Percentiles rank a stretch among this genome's conserved stretches.
phyloP scores from a whole-genome alignment of 2,113 vertebrate genomes.

The Amphiprion ocellaris region DNA sequence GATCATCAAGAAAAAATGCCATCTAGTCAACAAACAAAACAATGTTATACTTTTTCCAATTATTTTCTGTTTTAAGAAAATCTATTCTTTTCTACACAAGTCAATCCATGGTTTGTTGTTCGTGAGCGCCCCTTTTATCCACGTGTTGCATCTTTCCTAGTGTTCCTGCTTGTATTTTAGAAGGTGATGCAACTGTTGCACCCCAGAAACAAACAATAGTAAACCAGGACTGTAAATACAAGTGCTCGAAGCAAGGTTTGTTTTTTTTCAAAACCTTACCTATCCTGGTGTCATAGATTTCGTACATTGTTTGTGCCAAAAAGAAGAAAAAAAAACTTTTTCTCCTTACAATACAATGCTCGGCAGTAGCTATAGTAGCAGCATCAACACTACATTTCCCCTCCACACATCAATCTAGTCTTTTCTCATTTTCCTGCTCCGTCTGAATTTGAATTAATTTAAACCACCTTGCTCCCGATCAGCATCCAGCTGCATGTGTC shows the following conservation, averaged over 20 bases:
- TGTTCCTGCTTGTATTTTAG: too few relatives aligned
- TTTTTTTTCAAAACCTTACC: neutral
- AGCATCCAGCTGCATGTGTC: constrained; percentile 34
- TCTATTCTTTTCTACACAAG: too few relatives aligned
- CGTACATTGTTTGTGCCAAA: constrained; percentile 13
- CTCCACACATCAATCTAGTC: constrained; percentile 1
- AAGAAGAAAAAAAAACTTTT: neutral
- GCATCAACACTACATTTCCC: constrained; percentile 21
- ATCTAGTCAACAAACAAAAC: too few relatives aligned
- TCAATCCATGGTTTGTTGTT: too few relatives aligned
- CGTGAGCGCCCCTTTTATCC: neutral
- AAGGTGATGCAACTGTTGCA: too few relatives aligned
- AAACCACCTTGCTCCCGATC: constrained; percentile 18
- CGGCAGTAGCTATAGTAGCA: constrained; percentile 3
- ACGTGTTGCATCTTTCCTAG: constrained; percentile 6
- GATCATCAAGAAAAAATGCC: too few relatives aligned
- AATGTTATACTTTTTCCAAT: too few relatives aligned
- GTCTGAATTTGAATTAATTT: constrained; percentile 38
- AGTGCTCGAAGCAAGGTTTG: neutral
- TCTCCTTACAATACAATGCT: neutral
- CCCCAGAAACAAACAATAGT: too few relatives aligned
- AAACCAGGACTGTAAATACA: constrained; percentile 3
- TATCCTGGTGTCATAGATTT: neutral
- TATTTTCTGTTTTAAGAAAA: too few relatives aligned
- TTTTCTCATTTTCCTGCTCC: constrained; percentile 1